phyloP scores from a whole-genome alignment of 2,113 vertebrate species.

The Amia ocellicauda region DNA sequence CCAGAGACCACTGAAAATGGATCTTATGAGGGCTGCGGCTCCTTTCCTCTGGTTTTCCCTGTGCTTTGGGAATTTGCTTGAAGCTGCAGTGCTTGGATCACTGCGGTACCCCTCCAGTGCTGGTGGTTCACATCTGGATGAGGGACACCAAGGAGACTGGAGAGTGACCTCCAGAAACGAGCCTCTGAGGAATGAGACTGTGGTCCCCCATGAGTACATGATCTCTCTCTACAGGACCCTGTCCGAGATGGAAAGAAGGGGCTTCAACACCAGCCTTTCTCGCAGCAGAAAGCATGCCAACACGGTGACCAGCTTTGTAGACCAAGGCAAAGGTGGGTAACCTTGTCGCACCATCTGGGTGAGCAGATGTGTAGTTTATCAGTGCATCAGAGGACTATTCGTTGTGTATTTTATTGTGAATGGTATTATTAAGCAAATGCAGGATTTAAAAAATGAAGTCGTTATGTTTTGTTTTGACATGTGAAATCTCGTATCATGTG shows the following conservation, averaged over 20 bases:
- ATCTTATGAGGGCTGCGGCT: constrained; percentile 60
- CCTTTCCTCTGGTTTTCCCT: constrained; percentile 41
- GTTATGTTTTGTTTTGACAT: no score
- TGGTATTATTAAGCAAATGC: no score
- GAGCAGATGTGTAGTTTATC: no score
- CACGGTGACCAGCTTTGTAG: constrained; percentile 78
- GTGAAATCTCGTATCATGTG: no score
- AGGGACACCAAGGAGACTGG: constrained; percentile 26
- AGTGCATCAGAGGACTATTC: no score
- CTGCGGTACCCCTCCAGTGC: constrained; percentile 29
- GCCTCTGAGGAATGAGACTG: constrained; percentile 50
- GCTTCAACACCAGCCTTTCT: constrained; percentile 31
- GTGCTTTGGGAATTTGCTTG: constrained; percentile 41
- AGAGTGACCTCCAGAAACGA: constrained; percentile 23
- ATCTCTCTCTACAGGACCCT: constrained; percentile 71
- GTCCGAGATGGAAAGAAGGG: constrained; percentile 48
- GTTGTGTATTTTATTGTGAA: no score
- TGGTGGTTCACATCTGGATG: constrained; percentile 56
- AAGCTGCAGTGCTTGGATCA: constrained; percentile 36
- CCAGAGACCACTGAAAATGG: constrained; percentile 57
- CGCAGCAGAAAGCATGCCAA: constrained; percentile 52
- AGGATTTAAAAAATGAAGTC: no score
- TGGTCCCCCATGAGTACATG: constrained; percentile 79
- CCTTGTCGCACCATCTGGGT: background rate
- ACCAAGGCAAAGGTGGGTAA: constrained; percentile 61